Conservation (phyloP, 2,888 invertebrate species). For the Cryptus viduatorius region DNA sequence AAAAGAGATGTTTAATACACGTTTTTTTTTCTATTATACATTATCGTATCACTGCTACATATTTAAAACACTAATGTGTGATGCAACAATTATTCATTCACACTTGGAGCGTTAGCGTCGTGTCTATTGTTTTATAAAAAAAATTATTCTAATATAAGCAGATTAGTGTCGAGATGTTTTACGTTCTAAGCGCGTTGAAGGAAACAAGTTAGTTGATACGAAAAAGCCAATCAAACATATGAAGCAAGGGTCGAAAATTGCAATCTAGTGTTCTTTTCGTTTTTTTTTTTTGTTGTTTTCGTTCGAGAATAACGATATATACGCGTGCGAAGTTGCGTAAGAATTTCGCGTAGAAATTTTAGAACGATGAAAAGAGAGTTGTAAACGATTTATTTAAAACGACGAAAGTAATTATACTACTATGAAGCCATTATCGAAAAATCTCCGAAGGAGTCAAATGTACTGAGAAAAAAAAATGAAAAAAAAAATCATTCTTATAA, state of each 20-base stretch:
- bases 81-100: conserved; percentile 21
- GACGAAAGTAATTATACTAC: conserved; percentile 38
- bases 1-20: conserved; percentile 13
- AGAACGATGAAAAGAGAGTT: conserved; percentile 3
- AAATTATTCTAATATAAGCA: conserved; percentile 9
- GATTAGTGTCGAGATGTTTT: conserved; percentile 34
- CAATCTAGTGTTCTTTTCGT: conserved; percentile 12
- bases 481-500: conserved; percentile 34
- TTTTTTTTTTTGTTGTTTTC: neutral
- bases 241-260: conserved; percentile 13
- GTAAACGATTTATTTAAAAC: conserved; percentile 43
- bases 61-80: neutral
- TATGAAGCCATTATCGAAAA: conserved; percentile 49
- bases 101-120: neutral
- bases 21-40: conserved; percentile 22
- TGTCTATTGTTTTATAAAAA: conserved; percentile 25
- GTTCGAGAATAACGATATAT: neutral
- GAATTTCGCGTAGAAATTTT: conserved; percentile 15
- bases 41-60: conserved; percentile 7
- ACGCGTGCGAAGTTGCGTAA: conserved; percentile 13
- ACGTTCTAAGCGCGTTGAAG: conserved; percentile 19
- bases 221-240: conserved; percentile 27
- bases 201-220: conserved; percentile 26
- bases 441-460: conserved; percentile 43
- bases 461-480: conserved; percentile 30